A percentile compares a stretch with the other conserved stretches of the same genome.
These are phyloP conservation scores for Phrynocephalus vlangalii DNA, from an alignment of 2,797 vertebrate species.

Conservation along the genomic window DNA sequence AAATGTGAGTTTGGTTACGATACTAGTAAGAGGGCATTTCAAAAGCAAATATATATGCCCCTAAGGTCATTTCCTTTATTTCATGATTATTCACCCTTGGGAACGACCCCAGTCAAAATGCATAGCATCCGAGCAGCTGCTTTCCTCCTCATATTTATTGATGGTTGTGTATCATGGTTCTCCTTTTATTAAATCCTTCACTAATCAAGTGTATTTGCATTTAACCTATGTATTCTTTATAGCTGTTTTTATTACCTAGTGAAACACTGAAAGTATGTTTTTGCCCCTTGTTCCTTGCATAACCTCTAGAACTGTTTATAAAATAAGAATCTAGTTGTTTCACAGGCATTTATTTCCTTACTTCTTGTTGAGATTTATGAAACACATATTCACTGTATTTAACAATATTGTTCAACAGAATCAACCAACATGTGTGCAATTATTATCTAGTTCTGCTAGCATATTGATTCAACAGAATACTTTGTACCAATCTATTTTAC, in stretches of 20 bases:
- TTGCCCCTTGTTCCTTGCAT: background rate
- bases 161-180: background rate
- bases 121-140: background rate
- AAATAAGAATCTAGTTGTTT: background rate
- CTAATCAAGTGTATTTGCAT: background rate
- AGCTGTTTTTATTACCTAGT: background rate
- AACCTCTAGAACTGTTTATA: background rate
- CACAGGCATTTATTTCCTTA: background rate
- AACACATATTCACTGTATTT: background rate
- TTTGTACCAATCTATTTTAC: background rate
- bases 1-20: too few relatives aligned
- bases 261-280: background rate
- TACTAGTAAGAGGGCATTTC: background rate
- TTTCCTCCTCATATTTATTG: constrained; percentile 7
- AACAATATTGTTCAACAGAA: background rate
- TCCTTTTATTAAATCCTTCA: constrained; percentile 1
- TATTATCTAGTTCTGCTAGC: background rate
- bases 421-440: background rate
- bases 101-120: constrained; percentile 12
- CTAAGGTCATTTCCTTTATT: constrained; percentile 1
- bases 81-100: constrained; percentile 15
- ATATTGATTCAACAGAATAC: background rate
- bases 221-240: background rate
- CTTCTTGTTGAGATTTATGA: background rate
- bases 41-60: constrained; percentile 5